Evolutionary conservation across 2,888 invertebrate genomes (phyloP), one percentile per base, ranked within the genome.

Genomic region (Leucophenga maculata): DNA sequence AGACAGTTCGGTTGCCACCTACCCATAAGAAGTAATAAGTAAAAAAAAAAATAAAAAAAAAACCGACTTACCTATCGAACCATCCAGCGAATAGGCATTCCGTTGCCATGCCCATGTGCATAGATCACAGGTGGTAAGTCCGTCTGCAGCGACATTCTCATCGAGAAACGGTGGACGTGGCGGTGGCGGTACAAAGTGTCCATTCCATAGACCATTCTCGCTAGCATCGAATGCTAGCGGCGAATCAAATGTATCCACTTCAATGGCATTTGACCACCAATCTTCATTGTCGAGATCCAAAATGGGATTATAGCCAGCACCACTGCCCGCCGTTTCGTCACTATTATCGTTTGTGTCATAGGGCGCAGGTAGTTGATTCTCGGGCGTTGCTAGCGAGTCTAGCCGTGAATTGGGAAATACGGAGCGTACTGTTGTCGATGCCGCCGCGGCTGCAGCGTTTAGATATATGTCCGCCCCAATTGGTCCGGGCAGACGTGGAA

Each of bases 71-170:
- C 92, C 92, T 83, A 91, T 89, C 76, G 91, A 90, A 75, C 91
- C 90, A 79, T 92, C 92, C 75, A 91, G 86, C 72, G 89, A 90
- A 88, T 89, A 90, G 80, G 90, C 89, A 88, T 90, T 90, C 85
- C 90, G 90, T 84, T 91, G 91, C 90, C 92, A 91, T 79, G 93
- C 93, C 93, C 93, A 93, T 78, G 93, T 90, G 87, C 93, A 93
- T 77, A 93, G 90, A 89, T 93, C 93, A 88, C 93, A 93, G 85
- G 93, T 93, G 82, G 93, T 93, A 77, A 93, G 90, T 72, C 93
- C 93, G 87, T 93, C 93, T 72, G 92, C 90, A 76, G 91, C 90
- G 77, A 91, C 90, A 75, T 89, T 90, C 75, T 92, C 92, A 83
- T 93, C 92, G 75, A 93, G 89, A 86, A 91, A 92, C 64, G 92